Percentiles rank a stretch among this genome's conserved stretches.
phyloP scores from a whole-genome alignment of 2,888 invertebrate species.

The Pseudococcus jackbeardsleyi region DNA sequence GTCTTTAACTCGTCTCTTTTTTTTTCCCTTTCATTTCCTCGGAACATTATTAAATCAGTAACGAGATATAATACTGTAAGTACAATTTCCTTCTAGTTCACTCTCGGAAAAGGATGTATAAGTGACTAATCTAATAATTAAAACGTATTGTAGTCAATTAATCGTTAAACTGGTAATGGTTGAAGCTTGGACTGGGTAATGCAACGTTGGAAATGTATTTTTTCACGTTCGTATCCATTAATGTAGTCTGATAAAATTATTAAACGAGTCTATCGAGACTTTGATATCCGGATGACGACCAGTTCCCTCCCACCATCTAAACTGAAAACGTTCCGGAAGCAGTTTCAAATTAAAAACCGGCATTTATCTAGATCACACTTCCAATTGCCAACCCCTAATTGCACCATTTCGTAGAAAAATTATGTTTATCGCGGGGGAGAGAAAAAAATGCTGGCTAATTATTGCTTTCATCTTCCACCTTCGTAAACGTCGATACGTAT shows the following conservation, averaged over 20 bases:
- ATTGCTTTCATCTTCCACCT: background rate
- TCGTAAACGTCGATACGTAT: background rate
- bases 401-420: background rate
- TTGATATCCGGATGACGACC: background rate
- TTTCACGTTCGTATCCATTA: background rate
- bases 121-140: background rate
- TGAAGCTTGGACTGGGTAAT: background rate
- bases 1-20: background rate
- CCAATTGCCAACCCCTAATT: background rate
- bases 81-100: background rate
- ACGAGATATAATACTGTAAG: background rate
- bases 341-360: background rate
- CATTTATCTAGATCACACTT: background rate
- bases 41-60: slow-evolving; percentile 22
- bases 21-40: background rate
- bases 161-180: background rate
- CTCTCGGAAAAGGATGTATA: background rate
- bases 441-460: slow-evolving; percentile 1
- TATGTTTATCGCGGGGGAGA: background rate
- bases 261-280: slow-evolving; percentile 16
- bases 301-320: too few species aligned
- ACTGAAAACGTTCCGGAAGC: background rate
- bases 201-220: background rate
- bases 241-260: background rate
- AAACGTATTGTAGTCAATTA: background rate